These are phyloP conservation scores for Linyphia triangularis DNA, from an alignment of 2,888 invertebrate genomes.

Conservation along the genomic window DNA sequence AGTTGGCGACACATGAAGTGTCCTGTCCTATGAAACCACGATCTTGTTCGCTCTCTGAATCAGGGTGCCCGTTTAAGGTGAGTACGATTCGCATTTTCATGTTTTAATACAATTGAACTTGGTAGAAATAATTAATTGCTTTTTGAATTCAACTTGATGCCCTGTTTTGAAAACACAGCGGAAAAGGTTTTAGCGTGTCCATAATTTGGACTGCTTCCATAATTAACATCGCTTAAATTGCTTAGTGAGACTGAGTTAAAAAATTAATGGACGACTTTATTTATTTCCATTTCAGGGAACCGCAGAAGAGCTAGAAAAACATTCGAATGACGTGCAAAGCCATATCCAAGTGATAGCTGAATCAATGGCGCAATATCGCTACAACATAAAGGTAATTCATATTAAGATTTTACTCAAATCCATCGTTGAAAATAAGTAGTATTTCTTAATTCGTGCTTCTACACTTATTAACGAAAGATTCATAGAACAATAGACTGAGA, in stretches of 20 bases:
- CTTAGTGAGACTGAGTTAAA: no score
- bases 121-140: background rate
- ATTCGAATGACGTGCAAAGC: slow-evolving; percentile 47
- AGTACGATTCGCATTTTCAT: background rate
- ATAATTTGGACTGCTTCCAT: no score
- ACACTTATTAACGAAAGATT: no score
- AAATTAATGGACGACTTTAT: no score
- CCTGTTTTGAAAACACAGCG: background rate
- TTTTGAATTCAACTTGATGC: no score
- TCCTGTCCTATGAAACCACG: slow-evolving; percentile 72
- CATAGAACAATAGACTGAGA: no score
- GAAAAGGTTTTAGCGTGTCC: background rate
- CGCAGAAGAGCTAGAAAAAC: slow-evolving; percentile 61
- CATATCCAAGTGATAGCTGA: slow-evolving; percentile 64
- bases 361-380: slow-evolving; percentile 39
- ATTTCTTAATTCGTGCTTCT: background rate
- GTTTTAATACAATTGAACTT: no score
- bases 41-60: slow-evolving; percentile 43
- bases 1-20: slow-evolving; percentile 61
- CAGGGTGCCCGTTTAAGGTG: slow-evolving; percentile 71
- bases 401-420: no score
- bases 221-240: no score
- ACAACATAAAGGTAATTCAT: slow-evolving; percentile 48
- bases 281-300: slow-evolving; percentile 70
- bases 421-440: background rate